Evolutionary conservation across 1,140 invertebrate species (phyloP), one percentile per base, ranked within the genome.

Genomic region (Drosophila bocki): DNA sequence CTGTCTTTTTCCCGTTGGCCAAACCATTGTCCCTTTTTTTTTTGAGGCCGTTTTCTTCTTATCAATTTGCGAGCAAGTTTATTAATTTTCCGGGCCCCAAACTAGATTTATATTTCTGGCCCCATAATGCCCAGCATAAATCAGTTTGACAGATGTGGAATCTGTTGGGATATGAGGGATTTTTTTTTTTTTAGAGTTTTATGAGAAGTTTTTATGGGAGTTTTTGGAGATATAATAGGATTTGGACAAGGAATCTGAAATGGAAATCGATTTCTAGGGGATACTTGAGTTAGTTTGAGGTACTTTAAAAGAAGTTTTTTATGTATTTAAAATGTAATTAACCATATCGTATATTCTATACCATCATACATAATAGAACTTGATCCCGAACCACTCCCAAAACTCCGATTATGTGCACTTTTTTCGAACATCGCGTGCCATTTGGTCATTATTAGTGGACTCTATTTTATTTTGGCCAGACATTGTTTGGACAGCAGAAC

Each of bases 61-160:
- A 87, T 87, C 83, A 86, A 87, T 87, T 79, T 79, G 82, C 48
- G 58, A 57, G 68, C 61, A 41, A 78, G 76, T 86, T 85, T 85
- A 87, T 82, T 87, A 87, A 87, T 86, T 82, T 87, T 82, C 47
- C 70, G 41, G 57, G 39, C 47, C 63, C 47, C 48, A 77, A 77
- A 58, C 48, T 65, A 56, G 37, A 60, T 47, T 67, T 57, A 22
- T 61, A 35, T 60, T 44, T 51, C 47, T 62, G 47, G 44, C 50
- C 29, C n/a, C 35, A 61, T 57, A 75, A 74, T 54, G 59, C 17
- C 13, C 53, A 5, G 29, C 82, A 85, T 86, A 85, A 86, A 86
- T 85, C 78, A 82, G 67, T 51, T 15, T 39, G 54, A 29, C 63
- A 67, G 50, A 47, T 48, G 64, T 47, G 22, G n/a, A 35, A 37